Evolutionary conservation across 1,140 invertebrate species (phyloP).

Genomic region (Drosophila mojavensis): DNA sequence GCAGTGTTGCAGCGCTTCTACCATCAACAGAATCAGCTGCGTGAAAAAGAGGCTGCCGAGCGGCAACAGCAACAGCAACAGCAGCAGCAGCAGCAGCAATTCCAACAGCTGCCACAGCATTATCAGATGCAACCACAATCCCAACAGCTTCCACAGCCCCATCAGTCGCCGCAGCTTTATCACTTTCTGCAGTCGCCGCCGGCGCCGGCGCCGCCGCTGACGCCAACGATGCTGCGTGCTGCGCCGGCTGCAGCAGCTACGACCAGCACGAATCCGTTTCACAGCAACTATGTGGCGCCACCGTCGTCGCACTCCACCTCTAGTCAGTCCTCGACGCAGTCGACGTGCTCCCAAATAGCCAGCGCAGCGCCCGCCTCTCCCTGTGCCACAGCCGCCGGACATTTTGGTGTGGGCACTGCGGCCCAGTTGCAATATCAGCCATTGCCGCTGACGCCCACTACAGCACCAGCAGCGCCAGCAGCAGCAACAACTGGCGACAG

Average conservation of each 20-base stretch:
- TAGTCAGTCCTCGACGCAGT: conserved; percentile 83
- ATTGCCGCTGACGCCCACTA: conserved; percentile 53
- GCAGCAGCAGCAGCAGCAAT: conserved; percentile 18
- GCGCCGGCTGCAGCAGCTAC: conserved; percentile 3
- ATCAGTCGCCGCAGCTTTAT: conserved; percentile 19
- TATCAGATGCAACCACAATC: not conserved
- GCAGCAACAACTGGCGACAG: conserved; percentile 32
- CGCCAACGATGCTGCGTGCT: conserved; percentile 2
- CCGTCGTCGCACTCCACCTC: conserved; percentile 78
- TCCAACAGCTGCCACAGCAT: not conserved
- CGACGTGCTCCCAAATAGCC: conserved; percentile 75
- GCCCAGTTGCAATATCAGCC: conserved; percentile 72
- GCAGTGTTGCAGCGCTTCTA: conserved; percentile 84
- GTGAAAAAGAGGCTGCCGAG: conserved; percentile 75
- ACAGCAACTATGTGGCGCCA: conserved; percentile 74
- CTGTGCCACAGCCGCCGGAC: conserved; percentile 43
- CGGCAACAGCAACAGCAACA: conserved; percentile 64
- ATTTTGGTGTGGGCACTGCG: conserved; percentile 58
- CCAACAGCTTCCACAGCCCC: conserved; percentile 9
- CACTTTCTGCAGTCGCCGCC: conserved; percentile 11
- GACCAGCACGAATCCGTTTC: conserved; percentile 74
- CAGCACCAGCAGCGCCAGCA: conserved; percentile 26
- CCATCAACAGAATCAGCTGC: conserved; percentile 84
- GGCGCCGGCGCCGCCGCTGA: conserved; percentile 7
- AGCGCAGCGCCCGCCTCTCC: conserved; percentile 18